Evolutionary conservation across 2,797 vertebrate species (phyloP).

Genomic region (Catostomus latipinnis): DNA sequence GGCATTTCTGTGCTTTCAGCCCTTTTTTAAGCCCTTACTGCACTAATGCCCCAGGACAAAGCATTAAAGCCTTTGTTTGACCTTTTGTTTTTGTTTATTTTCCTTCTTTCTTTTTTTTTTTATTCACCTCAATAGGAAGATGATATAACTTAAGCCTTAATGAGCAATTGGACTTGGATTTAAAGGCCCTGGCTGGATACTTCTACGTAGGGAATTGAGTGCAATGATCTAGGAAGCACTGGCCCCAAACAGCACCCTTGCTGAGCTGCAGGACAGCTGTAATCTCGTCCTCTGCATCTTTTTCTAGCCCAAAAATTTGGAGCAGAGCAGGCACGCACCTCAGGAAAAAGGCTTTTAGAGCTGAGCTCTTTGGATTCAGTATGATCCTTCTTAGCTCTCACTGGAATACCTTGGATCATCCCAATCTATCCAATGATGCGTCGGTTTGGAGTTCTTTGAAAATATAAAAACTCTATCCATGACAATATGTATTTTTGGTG

Average conservation of each 20-base stretch:
- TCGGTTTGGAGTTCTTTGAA: slow-evolving; percentile 50
- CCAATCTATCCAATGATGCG: slow-evolving; percentile 51
- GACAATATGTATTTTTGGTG: slow-evolving; percentile 45
- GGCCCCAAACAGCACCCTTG: neutral
- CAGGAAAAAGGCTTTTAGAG: slow-evolving; percentile 46
- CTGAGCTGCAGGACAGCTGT: slow-evolving; percentile 30
- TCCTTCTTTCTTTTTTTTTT: slow-evolving; percentile 30
- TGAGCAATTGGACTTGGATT: slow-evolving; percentile 30
- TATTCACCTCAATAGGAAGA: slow-evolving; percentile 51
- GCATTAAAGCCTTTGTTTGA: slow-evolving; percentile 61
- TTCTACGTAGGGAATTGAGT: slow-evolving; percentile 1
- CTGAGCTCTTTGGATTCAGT: slow-evolving; percentile 48
- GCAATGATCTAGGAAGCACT: slow-evolving; percentile 23
- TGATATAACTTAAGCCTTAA: slow-evolving; percentile 59
- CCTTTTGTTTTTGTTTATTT: slow-evolving; percentile 59
- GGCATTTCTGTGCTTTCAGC: slow-evolving; percentile 63
- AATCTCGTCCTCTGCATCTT: slow-evolving; percentile 31
- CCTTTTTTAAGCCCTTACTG: slow-evolving; percentile 48
- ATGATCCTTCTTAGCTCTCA: slow-evolving; percentile 48
- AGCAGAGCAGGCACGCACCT: slow-evolving; percentile 31
- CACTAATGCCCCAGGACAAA: slow-evolving; percentile 65
- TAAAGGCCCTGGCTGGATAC: slow-evolving; percentile 12
- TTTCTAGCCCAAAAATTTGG: slow-evolving; percentile 37
- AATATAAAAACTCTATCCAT: slow-evolving; percentile 38
- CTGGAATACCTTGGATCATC: slow-evolving; percentile 51